A percentile compares a stretch with the other conserved stretches of the same genome.
Evolutionary conservation across 2,797 vertebrate genomes (phyloP).

Genomic region (Perodicticus potto): DNA sequence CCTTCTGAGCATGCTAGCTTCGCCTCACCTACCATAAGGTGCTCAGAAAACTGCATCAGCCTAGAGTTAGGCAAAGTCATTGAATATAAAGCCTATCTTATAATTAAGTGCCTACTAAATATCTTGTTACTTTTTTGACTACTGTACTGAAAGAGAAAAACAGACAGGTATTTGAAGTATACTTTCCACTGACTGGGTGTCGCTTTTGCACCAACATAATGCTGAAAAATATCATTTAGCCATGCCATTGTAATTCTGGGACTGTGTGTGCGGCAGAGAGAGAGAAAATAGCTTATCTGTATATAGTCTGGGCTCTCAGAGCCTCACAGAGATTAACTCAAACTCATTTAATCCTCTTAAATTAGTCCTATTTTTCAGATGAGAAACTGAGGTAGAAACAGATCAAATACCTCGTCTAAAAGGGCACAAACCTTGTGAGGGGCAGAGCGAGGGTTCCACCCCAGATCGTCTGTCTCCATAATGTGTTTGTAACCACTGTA

Average conservation of each 20-base stretch:
- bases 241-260: background rate
- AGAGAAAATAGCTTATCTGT: background rate
- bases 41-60: background rate
- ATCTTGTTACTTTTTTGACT: background rate
- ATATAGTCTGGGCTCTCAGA: background rate
- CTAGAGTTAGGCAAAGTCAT: background rate
- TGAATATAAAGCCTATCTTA: background rate
- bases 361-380: background rate
- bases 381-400: background rate
- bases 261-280: background rate
- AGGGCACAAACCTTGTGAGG: background rate
- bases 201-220: background rate
- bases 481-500: background rate
- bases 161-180: background rate
- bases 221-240: background rate
- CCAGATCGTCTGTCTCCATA: background rate
- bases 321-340: background rate
- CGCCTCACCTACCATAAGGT: background rate
- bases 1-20: background rate
- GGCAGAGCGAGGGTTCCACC: background rate
- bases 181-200: background rate
- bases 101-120: background rate
- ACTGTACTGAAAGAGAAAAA: background rate
- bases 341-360: background rate
- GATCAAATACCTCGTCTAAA: background rate